These are phyloP conservation scores for Trachelipus rathkii DNA, from an alignment of 1,140 invertebrate species.

Conservation along the genomic window DNA sequence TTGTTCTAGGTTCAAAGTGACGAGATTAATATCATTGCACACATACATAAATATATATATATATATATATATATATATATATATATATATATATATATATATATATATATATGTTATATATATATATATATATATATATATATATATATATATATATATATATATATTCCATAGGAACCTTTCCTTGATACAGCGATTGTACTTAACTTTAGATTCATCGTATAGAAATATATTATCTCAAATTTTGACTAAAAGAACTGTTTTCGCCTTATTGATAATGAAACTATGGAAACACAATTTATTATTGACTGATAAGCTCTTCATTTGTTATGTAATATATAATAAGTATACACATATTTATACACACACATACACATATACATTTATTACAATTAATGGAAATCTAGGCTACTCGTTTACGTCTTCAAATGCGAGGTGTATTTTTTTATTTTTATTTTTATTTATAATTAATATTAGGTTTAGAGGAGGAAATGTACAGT, in stretches of 20 bases:
- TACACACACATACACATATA: background rate
- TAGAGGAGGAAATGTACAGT: background rate
- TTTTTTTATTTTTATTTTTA: background rate
- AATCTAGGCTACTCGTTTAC: background rate
- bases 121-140: background rate
- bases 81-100: slow-evolving; percentile 15
- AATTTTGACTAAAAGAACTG: background rate
- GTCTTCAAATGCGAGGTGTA: background rate
- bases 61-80: background rate
- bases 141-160: slow-evolving; percentile 6
- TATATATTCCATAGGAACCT: slow-evolving; percentile 1
- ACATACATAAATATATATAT: background rate
- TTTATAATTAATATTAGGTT: too few relatives aligned
- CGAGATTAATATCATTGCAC: background rate
- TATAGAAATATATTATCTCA: slow-evolving; percentile 1
- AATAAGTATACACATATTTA: background rate
- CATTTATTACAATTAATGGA: background rate
- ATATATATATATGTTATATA: background rate
- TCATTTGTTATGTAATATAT: background rate
- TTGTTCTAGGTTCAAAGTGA: background rate
- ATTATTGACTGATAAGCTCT: slow-evolving; percentile 1
- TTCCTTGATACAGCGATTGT: background rate
- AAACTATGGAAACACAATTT: background rate
- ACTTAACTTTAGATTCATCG: background rate
- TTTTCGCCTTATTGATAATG: background rate